Conservation (phyloP, 30 jellyfish, hydroid and myxozoan species). For the Catostylus mosaicus region DNA sequence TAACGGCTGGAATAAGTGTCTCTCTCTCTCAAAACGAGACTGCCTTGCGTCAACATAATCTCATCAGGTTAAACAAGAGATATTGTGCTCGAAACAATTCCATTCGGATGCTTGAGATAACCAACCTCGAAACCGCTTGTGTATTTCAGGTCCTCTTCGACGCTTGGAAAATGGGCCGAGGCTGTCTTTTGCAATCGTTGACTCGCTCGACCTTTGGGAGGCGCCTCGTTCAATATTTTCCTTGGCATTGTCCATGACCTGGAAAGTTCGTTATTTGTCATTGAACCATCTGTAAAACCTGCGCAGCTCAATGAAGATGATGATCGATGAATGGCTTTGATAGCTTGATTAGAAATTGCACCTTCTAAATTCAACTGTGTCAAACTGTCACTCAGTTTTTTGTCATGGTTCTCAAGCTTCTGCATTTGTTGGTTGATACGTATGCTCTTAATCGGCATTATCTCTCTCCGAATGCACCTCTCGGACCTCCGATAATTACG, state of each 20-base stretch:
- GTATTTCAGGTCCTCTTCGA: background rate
- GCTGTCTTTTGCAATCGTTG: background rate
- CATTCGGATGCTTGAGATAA: background rate
- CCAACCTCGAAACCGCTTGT: conserved; percentile 12
- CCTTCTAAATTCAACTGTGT: conserved; percentile 63
- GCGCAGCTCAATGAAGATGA: conserved; percentile 9
- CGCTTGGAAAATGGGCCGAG: background rate
- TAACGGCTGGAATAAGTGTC: too few species aligned
- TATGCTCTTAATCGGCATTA: background rate
- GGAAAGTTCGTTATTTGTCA: background rate
- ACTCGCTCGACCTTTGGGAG: background rate
- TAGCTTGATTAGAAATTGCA: conserved; percentile 59
- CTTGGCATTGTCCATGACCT: conserved; percentile 17
- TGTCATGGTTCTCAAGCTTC: conserved; percentile 5
- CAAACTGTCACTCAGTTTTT: conserved; percentile 31
- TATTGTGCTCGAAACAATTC: conserved; percentile 8
- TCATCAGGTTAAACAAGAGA: background rate
- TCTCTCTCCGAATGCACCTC: conserved; percentile 20
- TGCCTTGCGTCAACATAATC: background rate
- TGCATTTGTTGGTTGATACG: conserved; percentile 12
- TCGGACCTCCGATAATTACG: conserved; percentile 17
- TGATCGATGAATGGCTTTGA: conserved; percentile 45
- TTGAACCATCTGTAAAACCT: background rate
- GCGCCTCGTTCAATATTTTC: background rate
- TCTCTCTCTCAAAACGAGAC: background rate